Percentiles rank a stretch among this genome's conserved stretches.
Evolutionary conservation across 1,140 invertebrate genomes (phyloP).

Genomic region (Hycleus phaleratus): DNA sequence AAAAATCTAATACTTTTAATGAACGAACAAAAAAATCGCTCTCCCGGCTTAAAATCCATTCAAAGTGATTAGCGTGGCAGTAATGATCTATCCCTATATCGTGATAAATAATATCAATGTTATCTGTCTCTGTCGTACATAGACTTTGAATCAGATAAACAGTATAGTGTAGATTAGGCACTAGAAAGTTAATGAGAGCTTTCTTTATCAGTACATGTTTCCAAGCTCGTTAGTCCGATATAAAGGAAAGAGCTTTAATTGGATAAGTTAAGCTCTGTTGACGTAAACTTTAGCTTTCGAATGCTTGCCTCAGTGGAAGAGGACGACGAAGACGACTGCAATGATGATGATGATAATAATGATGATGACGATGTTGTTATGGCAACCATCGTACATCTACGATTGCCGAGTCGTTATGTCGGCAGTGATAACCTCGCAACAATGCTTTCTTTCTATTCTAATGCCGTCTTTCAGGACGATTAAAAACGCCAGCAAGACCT

Average conservation of each 20-base stretch:
- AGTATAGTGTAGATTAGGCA: slow-evolving; percentile 22
- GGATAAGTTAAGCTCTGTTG: slow-evolving; percentile 29
- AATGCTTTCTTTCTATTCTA: too few species aligned
- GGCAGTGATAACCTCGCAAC: too few species aligned
- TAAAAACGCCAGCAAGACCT: too few species aligned
- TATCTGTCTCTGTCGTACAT: slow-evolving; percentile 16
- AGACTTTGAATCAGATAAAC: slow-evolving; percentile 19
- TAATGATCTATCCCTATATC: too few species aligned
- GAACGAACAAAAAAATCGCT: slow-evolving; percentile 10
- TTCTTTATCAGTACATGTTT: slow-evolving; percentile 34
- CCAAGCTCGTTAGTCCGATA: slow-evolving; percentile 32
- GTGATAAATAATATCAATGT: neutral
- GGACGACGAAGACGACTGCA: too few species aligned
- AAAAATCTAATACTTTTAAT: slow-evolving; percentile 2
- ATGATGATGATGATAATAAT: too few species aligned
- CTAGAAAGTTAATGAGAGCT: slow-evolving; percentile 32
- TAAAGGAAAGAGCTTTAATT: slow-evolving; percentile 30
- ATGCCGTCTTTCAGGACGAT: too few species aligned
- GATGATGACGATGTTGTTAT: slow-evolving; percentile 13
- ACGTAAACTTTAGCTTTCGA: slow-evolving; percentile 29
- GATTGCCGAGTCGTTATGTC: too few species aligned
- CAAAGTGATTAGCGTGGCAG: neutral
- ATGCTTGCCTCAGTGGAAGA: slow-evolving; percentile 11
- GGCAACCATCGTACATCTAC: slow-evolving; percentile 4
- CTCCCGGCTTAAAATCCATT: slow-evolving; percentile 5